phyloP scores from a whole-genome alignment of 1,140 invertebrate species.

The Zophobas atratus region DNA sequence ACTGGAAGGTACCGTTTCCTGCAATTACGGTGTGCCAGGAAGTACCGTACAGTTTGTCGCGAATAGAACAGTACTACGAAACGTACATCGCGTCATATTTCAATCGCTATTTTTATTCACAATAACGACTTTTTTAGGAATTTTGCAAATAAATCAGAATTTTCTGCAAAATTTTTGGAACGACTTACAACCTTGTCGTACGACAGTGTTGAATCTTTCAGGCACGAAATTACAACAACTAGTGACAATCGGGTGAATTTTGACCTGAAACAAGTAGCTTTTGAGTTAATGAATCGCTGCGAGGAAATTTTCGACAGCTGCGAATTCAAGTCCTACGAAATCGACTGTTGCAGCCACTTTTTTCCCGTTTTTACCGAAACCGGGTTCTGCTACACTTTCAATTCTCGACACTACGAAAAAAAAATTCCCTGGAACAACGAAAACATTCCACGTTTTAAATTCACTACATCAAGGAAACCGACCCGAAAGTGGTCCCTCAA shows the following conservation, averaged over 20 bases:
- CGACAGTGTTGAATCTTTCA: too few species aligned
- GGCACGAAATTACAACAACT: too few species aligned
- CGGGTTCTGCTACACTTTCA: conserved; percentile 81
- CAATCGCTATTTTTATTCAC: too few species aligned
- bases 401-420: conserved; percentile 73
- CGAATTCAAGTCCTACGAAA: conserved; percentile 75
- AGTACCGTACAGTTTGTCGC: conserved; percentile 68
- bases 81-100: conserved; percentile 47
- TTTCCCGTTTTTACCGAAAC: conserved; percentile 78
- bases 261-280: conserved; percentile 28
- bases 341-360: conserved; percentile 71
- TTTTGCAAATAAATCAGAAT: too few species aligned
- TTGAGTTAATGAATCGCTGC: conserved; percentile 72
- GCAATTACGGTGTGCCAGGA: conserved; percentile 75
- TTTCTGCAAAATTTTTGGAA: too few species aligned
- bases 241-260: background rate
- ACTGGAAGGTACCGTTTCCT: conserved; percentile 81
- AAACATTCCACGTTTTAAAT: conserved; percentile 68
- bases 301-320: conserved; percentile 73
- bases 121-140: too few species aligned
- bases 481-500: conserved; percentile 75
- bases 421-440: conserved; percentile 67
- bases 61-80: conserved; percentile 66
- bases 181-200: too few species aligned
- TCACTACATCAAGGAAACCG: conserved; percentile 76